Conservation (phyloP, 2,888 invertebrate genomes). For the Eugnorisma glareosa region DNA sequence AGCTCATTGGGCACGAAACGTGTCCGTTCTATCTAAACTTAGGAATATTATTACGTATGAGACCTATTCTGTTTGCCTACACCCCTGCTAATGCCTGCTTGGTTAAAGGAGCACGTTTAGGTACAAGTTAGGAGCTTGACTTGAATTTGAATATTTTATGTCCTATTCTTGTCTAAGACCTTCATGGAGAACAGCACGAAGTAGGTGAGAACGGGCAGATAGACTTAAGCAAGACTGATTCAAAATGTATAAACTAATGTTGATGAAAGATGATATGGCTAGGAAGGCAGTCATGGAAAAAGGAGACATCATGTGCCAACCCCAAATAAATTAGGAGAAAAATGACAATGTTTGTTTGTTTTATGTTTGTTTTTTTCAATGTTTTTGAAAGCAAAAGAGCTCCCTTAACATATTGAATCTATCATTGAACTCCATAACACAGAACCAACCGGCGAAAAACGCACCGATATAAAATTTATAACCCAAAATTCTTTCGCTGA, state of each 20-base stretch:
- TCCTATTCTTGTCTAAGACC: constrained; percentile 26
- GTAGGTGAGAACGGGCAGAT: not conserved
- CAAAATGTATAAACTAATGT: not conserved
- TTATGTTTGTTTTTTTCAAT: no score
- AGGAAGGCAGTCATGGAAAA: not conserved
- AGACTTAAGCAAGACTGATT: not conserved
- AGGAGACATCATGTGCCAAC: not conserved
- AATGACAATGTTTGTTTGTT: no score
- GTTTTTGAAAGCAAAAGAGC: not conserved
- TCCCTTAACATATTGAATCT: not conserved
- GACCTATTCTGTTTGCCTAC: constrained; percentile 22
- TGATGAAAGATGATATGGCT: not conserved
- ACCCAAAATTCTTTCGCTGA: constrained; percentile 24
- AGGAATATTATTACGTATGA: constrained; percentile 28
- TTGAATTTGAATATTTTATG: constrained; percentile 48
- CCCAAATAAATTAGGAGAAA: not conserved
- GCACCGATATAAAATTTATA: constrained; percentile 21
- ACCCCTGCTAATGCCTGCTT: constrained; percentile 35
- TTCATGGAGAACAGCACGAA: constrained; percentile 6
- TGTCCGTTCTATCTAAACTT: constrained; percentile 38
- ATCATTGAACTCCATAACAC: constrained; percentile 15
- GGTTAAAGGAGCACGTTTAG: constrained; percentile 53
- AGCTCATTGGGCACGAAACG: constrained; percentile 37
- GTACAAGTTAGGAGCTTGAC: constrained; percentile 24
- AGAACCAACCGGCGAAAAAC: constrained; percentile 5